Base-by-base conservation (phyloP, 2,797 vertebrate genomes). In the Setipinna tenuifilis region DNA sequence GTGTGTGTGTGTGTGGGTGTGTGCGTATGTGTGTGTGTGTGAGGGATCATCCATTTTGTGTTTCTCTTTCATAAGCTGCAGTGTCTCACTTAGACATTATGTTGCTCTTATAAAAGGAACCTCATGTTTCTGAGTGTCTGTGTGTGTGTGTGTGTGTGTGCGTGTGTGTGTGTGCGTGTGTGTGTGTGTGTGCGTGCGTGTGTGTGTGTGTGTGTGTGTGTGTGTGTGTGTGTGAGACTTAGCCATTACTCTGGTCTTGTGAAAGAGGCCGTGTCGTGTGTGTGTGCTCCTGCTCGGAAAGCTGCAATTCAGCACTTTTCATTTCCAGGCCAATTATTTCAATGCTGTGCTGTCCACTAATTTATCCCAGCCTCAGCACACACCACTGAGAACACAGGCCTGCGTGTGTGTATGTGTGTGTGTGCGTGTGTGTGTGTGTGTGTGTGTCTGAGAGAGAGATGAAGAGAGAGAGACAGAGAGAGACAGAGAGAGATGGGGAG, bases 301-400 rank as follows among this genome's bases (percentile, higher is more conserved):
- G 85, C 84, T 62, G 85, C 81, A 80, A 48, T 12, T 21, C 82
- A 31, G 28, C 59, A 75, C n/a, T 81, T 84, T 82, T 82, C 21
- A 83, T 61, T 85, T 84, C 41, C 21, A 16, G 46, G 58, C 57
- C 12, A 12, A 31, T 86, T 87, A 83, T 86, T 85, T 84, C 81
- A 83, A 87, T 83, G 75, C 82, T 82, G 87, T 61, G 54, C 31
- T 82, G 44, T 41, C 71, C 61, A 59, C 86, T 88, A 68, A 17
- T 23, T 86, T 78, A 78, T 78, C 35, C 19, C 19, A 78, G 31
- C 35, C 71, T 78, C 35, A 78, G 71, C 71, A 78, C 17, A 78
- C 19, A 9, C 31, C 31, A 75, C 25, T 31, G 65, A 2, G 28
- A 71, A 35, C 65, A 28, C 10, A 21, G 28, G 31, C 35, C 28